phyloP scores from a whole-genome alignment of 2,888 invertebrate species.

The Willowsia nigromaculata region DNA sequence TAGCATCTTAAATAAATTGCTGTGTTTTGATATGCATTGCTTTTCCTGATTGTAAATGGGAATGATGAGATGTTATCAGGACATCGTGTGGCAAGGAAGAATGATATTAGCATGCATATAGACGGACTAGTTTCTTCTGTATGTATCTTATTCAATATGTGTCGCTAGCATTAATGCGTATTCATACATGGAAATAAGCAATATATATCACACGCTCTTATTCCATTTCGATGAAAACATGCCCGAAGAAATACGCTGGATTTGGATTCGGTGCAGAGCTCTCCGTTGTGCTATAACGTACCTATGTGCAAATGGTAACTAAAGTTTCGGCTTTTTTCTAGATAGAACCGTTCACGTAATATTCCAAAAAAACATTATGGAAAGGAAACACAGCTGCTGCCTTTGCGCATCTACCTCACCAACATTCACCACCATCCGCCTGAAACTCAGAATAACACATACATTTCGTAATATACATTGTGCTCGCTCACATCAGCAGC shows the following conservation, averaged over 20 bases:
- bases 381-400: constrained; percentile 63
- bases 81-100: background rate
- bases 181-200: background rate
- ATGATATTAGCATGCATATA: background rate
- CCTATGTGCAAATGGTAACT: background rate
- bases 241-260: background rate
- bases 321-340: constrained; percentile 1
- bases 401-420: constrained; percentile 65
- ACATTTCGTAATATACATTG: constrained; percentile 24
- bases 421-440: constrained; percentile 1
- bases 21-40: constrained; percentile 10
- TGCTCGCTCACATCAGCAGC: background rate
- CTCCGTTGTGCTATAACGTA: background rate
- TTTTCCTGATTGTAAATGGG: constrained; percentile 17
- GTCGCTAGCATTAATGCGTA: background rate
- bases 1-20: background rate
- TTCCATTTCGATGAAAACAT: background rate
- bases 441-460: background rate
- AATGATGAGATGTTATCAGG: constrained; percentile 6
- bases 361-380: constrained; percentile 20
- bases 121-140: no score
- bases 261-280: constrained; percentile 16
- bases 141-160: no score
- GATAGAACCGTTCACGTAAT: background rate
- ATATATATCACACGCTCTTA: no score